Percentiles rank a stretch among this genome's conserved stretches.
phyloP scores from a whole-genome alignment of 2,797 vertebrate species.

The Molossus molossus region DNA sequence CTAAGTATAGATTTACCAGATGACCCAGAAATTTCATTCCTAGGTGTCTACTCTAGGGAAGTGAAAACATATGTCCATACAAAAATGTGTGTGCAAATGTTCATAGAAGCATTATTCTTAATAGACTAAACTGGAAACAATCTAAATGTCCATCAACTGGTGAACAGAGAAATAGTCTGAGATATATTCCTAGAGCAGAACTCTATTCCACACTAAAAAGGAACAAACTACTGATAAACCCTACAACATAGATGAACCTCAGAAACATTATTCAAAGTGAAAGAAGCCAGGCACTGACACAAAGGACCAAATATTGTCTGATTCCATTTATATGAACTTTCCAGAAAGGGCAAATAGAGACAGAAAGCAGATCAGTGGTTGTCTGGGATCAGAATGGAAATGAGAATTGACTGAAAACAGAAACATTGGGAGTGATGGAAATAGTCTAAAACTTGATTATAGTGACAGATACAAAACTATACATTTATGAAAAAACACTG shows the following conservation, averaged over 20 bases:
- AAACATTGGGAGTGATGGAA: neutral
- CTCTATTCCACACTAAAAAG: neutral
- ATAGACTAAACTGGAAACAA: neutral
- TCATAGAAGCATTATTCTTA: conserved; percentile 34
- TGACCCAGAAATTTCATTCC: conserved; percentile 42
- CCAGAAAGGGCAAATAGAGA: conserved; percentile 37
- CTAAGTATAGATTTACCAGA: conserved; percentile 28
- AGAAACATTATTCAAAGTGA: neutral
- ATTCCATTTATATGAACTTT: conserved; percentile 43
- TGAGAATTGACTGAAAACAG: neutral
- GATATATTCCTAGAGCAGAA: neutral
- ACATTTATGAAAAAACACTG: neutral
- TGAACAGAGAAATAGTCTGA: neutral
- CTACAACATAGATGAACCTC: neutral
- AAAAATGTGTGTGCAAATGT: neutral
- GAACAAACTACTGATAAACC: neutral
- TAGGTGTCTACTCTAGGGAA: conserved; percentile 46
- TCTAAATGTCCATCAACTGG: neutral
- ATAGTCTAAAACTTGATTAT: neutral
- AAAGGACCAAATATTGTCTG: neutral
- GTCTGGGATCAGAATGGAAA: neutral
- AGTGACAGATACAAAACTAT: neutral
- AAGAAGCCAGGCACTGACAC: neutral
- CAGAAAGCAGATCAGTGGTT: conserved; percentile 2
- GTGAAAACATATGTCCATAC: neutral